Base-by-base conservation (phyloP, 2,797 vertebrate genomes). In the Melopsittacus undulatus region DNA sequence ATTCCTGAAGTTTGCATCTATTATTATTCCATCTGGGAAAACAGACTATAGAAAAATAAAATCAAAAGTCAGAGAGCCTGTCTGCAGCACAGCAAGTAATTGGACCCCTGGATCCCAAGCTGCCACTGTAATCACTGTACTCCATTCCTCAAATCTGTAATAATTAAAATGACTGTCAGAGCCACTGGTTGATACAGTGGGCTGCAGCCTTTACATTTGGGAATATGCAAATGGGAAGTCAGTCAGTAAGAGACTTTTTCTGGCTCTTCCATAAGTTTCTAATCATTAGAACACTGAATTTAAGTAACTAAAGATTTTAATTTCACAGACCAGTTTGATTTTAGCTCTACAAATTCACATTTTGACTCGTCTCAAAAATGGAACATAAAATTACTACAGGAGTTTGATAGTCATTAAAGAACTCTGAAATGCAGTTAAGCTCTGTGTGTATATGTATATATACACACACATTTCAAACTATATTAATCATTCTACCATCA, bases 81-180 rank as follows among this genome's bases (percentile, higher is more conserved):
- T 91, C 87, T 94, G 90, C 82, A 62, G 75, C 82, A 32, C 78
- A 72, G 62, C 7, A 3, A 94, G 77, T 95, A 95, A 91, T 92
- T 93, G 87, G 88, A 92, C 82, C 68, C 56, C 64, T 72, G 79
- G 72, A 90, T 94, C 84, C 79, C 78, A 91, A 11, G 57, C 90
- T 89, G 87, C 83, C 34, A 16, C 89, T 95, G 42, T 89, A 95
- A 90, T 96, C 38, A 38, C 75, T 83, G 45, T 62, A 48, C 57
- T 75, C 84, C 76, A 72, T 96, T 95, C 82, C 34, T 96, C 72
- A 85, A 84, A 95, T 92, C 81, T 79, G 64, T 84, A 89, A 74
- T 90, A 90, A 90, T 95, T 95, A 94, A 94, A 82, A 90, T 38
- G 46, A 95, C 77, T 79, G 69, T 49, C 69, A 88, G 75, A 95